Evolutionary conservation across 1,140 invertebrate species (phyloP).

Genomic region (Achatina immaculata): DNA sequence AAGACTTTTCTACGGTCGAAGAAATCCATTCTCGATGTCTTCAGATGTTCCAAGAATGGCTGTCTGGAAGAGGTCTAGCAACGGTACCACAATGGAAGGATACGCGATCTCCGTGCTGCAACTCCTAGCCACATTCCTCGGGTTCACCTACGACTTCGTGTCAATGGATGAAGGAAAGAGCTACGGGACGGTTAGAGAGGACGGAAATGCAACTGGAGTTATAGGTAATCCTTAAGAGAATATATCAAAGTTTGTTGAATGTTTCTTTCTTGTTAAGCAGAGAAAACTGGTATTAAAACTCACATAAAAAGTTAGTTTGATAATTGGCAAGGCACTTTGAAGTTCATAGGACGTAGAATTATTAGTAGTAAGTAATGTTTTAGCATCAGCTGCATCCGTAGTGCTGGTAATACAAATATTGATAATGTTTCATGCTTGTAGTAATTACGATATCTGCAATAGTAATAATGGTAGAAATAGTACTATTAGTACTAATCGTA

Average conservation of each 20-base stretch:
- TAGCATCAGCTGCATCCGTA: background rate
- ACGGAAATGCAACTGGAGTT: background rate
- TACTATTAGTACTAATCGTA: slow-evolving; percentile 16
- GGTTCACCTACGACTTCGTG: background rate
- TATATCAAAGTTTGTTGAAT: too few species aligned
- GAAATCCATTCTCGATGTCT: background rate
- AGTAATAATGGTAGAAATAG: slow-evolving; percentile 25
- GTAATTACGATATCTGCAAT: background rate
- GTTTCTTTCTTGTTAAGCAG: too few species aligned
- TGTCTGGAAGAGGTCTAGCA: background rate
- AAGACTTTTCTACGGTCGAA: too few species aligned
- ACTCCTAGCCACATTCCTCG: background rate
- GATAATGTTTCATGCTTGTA: background rate
- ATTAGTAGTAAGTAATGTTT: too few species aligned
- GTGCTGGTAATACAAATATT: slow-evolving; percentile 5
- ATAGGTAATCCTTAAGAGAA: too few species aligned
- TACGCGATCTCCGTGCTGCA: background rate
- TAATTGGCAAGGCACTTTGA: too few species aligned
- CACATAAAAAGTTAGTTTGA: too few species aligned
- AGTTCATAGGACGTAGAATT: too few species aligned
- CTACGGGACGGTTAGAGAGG: background rate
- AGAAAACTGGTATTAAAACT: too few species aligned
- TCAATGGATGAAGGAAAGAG: background rate
- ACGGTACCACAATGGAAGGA: background rate
- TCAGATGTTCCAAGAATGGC: background rate